Percentiles rank a stretch among this genome's conserved stretches.
Evolutionary conservation across 2,888 invertebrate species (phyloP).

Genomic region (Pecten maximus): DNA sequence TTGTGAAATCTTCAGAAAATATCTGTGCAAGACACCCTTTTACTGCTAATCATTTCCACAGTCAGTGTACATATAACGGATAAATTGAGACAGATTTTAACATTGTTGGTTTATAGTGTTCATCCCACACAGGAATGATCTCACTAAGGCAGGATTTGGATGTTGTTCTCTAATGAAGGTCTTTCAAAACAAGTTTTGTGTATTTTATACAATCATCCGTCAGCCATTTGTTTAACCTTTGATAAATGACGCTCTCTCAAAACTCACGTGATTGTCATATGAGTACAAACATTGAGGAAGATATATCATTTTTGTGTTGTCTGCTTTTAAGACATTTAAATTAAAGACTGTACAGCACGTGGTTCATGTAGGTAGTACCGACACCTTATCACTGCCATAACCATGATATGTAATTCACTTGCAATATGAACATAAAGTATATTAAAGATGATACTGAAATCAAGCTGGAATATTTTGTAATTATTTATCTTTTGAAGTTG

Average conservation of each 20-base stretch:
- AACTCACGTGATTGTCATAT: neutral
- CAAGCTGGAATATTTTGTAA: neutral
- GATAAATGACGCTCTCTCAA: neutral
- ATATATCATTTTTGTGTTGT: neutral
- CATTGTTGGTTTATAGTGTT: neutral
- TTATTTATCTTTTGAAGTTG: neutral
- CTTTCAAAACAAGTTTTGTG: neutral
- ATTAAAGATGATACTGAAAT: slow-evolving; percentile 9
- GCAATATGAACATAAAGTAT: neutral
- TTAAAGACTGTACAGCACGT: neutral
- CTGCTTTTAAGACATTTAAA: neutral
- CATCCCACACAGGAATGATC: neutral
- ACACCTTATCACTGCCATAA: neutral
- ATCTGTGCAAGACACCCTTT: too few relatives aligned
- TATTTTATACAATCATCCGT: neutral
- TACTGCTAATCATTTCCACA: too few relatives aligned
- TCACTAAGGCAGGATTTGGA: neutral
- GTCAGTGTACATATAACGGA: too few relatives aligned
- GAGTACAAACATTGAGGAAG: neutral
- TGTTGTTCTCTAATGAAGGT: neutral
- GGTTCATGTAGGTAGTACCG: neutral
- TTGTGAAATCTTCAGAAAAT: too few relatives aligned
- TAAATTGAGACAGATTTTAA: neutral
- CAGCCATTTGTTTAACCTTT: neutral
- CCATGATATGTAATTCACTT: neutral